Percentiles rank a stretch among this genome's conserved stretches.
Conservation (phyloP, 2,888 invertebrate genomes). For the Syrphus vitripennis region DNA sequence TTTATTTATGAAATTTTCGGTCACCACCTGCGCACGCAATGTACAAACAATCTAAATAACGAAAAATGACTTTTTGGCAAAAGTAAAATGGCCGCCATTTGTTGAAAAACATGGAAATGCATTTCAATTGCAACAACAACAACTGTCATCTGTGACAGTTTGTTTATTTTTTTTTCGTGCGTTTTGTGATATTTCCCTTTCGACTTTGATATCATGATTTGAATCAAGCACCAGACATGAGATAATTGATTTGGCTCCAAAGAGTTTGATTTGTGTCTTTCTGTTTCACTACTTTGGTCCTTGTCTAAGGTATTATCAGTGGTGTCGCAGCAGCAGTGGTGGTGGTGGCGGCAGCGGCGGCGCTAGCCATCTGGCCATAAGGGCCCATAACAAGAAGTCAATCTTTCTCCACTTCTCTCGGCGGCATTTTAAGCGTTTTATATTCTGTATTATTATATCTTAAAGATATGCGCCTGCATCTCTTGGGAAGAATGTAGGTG, state of each 20-base stretch:
- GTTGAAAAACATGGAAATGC: constrained; percentile 24
- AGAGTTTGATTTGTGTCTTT: constrained; percentile 21
- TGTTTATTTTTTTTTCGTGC: not conserved
- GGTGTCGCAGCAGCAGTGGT: not conserved
- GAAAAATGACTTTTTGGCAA: constrained; percentile 45
- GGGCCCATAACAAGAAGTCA: constrained; percentile 38
- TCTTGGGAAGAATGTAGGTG: constrained; percentile 49
- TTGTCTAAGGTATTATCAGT: not conserved
- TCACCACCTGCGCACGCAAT: constrained; percentile 32
- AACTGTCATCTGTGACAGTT: constrained; percentile 55
- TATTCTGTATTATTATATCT: constrained; percentile 50
- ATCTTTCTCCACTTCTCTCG: constrained; percentile 56
- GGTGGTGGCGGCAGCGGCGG: constrained; percentile 17
- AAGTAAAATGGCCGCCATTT: constrained; percentile 19
- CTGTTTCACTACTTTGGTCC: not conserved
- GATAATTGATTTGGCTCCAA: constrained; percentile 80
- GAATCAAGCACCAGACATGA: constrained; percentile 75
- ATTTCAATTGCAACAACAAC: not conserved
- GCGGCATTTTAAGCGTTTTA: constrained; percentile 55
- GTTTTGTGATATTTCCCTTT: not conserved
- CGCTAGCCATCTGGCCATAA: constrained; percentile 59
- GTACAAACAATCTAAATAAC: not conserved
- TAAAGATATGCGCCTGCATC: constrained; percentile 61
- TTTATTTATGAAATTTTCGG: constrained; percentile 12
- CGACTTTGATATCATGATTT: constrained; percentile 57